Conservation (phyloP, 1,140 invertebrate genomes). For the Archegozetes longisetosus region DNA sequence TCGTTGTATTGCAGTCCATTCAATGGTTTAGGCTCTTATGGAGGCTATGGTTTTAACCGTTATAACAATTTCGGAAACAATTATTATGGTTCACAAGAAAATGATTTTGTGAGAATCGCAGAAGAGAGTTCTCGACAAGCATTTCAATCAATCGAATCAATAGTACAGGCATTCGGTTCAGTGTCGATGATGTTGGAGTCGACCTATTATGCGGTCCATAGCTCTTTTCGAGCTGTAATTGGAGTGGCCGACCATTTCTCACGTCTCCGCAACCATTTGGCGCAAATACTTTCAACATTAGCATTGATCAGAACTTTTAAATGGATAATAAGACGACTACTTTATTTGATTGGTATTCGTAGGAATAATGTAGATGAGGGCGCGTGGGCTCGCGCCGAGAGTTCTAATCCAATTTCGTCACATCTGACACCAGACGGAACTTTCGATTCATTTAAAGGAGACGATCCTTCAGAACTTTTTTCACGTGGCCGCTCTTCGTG, state of each 20-base stretch:
- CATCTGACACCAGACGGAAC: not conserved
- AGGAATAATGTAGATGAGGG: constrained; percentile 33
- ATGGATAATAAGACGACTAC: constrained; percentile 57
- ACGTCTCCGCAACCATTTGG: constrained; percentile 57
- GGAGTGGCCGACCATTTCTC: constrained; percentile 89
- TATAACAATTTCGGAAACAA: not conserved
- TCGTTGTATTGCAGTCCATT: not conserved
- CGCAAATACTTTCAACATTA: constrained; percentile 65
- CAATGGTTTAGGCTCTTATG: not conserved
- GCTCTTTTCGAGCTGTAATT: constrained; percentile 81
- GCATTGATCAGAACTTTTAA: constrained; percentile 57
- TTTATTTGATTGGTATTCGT: constrained; percentile 43
- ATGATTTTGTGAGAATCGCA: constrained; percentile 63
- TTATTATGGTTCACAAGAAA: constrained; percentile 21
- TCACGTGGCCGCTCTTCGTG: constrained; percentile 29
- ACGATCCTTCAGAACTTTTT: constrained; percentile 5
- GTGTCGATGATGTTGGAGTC: constrained; percentile 93
- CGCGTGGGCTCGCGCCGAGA: constrained; percentile 26
- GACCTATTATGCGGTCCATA: constrained; percentile 82
- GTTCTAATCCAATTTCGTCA: not conserved
- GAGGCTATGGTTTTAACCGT: constrained; percentile 1
- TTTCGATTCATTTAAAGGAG: constrained; percentile 7
- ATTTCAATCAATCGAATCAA: constrained; percentile 83
- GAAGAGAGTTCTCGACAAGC: constrained; percentile 77
- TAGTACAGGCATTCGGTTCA: constrained; percentile 76